Evolutionary conservation across 2,888 invertebrate species (phyloP), one percentile per base, ranked within the genome.

Genomic region (Megaustenia siamemsis): DNA sequence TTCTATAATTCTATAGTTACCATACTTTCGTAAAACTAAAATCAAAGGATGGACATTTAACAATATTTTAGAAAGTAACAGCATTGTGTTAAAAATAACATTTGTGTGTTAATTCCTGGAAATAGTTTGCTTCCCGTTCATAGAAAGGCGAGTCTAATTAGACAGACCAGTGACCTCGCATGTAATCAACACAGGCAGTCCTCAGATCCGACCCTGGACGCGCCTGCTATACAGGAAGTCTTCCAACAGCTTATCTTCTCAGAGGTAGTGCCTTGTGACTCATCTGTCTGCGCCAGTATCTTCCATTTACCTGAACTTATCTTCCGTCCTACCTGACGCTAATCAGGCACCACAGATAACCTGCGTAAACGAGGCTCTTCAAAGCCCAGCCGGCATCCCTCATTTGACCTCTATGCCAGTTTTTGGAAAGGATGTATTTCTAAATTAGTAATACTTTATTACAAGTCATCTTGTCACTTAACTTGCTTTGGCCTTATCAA

Each of bases 231-330:
- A 73, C 71, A 73, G 71, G 71, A 73, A 73, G 71, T 45, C n/a
- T n/a, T 45, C 45, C 71, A 28, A 28, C 5, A 3, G 24, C 71
- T 73, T 73, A 73, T 73, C 71, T 45, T 15, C n/a, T 4, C 43
- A 18, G 43, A 32, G 71, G 45, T 28, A 28, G 71, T 24, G 45
- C 12, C 71, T 28, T 73, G 71, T 73, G 71, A 45, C 45, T 73
- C 71, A 73, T 73, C 71, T 43, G 71, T 73, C 71, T 73, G 45
- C 71, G 28, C n/a, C 71, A n/a, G 28, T 73, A 73, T 73, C 71
- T 73, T 28, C 43, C 8, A 45, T 73, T 73, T 73, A 73, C 71
- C 71, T 73, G 71, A 45, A 45, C 45, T 2, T 73, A 73, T 73
- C 71, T 28, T 28, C 10, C 10, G n/a, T 45, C 45, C 45, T 45